Evolutionary conservation across 2,797 vertebrate species (phyloP).

Genomic region (Chaunax sp.): DNA sequence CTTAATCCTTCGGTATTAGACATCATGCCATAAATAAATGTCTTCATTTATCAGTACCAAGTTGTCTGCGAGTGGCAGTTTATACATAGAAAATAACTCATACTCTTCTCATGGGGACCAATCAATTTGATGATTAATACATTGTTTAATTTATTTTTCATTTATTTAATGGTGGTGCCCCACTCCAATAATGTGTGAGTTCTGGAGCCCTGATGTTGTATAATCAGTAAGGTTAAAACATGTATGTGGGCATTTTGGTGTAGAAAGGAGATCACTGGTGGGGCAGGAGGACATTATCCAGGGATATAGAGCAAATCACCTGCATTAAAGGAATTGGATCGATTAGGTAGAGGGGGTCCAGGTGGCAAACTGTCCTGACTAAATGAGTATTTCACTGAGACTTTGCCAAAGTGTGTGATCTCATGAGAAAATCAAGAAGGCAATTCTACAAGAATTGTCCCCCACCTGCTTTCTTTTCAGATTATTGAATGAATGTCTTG

Average conservation of each 20-base stretch:
- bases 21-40: too few relatives aligned
- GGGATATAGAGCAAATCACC: not conserved
- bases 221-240: not conserved
- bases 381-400: conserved; percentile 54
- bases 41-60: too few relatives aligned
- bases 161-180: too few relatives aligned
- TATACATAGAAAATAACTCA: too few relatives aligned
- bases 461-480: conserved; percentile 43
- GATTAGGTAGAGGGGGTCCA: conserved; percentile 26
- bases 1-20: too few relatives aligned
- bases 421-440: conserved; percentile 39
- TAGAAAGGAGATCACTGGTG: too few relatives aligned
- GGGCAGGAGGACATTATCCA: not conserved
- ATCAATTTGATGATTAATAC: too few relatives aligned
- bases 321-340: not conserved
- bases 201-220: conserved; percentile 3
- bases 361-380: conserved; percentile 44
- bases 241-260: too few relatives aligned
- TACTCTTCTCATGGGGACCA: too few relatives aligned
- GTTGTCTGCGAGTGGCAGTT: too few relatives aligned
- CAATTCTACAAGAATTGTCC: conserved; percentile 41
- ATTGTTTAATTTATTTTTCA: too few relatives aligned
- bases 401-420: conserved; percentile 42
- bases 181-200: too few relatives aligned
- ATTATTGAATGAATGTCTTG: conserved; percentile 36